Percentiles rank a stretch among this genome's conserved stretches.
phyloP scores from a whole-genome alignment of 2,113 vertebrate species.

The Opisthocomus hoazin region DNA sequence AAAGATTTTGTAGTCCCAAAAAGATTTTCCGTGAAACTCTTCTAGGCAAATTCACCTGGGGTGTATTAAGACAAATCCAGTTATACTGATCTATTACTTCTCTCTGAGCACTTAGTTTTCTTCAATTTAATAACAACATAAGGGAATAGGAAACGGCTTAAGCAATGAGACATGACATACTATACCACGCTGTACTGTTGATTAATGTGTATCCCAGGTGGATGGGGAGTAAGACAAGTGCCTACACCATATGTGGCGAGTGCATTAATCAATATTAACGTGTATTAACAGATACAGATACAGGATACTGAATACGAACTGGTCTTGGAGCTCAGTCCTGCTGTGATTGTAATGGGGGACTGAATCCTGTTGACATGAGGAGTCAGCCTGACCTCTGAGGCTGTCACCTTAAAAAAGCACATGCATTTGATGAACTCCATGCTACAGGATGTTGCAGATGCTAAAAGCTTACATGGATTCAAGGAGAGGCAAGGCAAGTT shows the following conservation, averaged over 20 bases:
- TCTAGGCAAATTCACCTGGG: slow-evolving; percentile 33
- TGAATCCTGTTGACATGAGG: not conserved
- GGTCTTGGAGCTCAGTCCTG: not conserved
- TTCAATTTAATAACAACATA: slow-evolving; percentile 46
- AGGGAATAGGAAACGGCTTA: slow-evolving; percentile 52
- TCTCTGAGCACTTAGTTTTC: slow-evolving; percentile 37
- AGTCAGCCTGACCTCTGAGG: not conserved
- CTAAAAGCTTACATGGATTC: not conserved
- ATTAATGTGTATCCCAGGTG: slow-evolving; percentile 24
- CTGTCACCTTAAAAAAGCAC: not conserved
- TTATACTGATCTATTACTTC: slow-evolving; percentile 48
- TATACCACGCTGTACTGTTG: not conserved
- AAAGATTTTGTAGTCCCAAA: not conserved
- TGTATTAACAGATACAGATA: slow-evolving; percentile 9
- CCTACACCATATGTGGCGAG: not conserved
- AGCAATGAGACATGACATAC: slow-evolving; percentile 50
- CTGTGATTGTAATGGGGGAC: not conserved
- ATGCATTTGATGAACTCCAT: not conserved
- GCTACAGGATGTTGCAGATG: not conserved
- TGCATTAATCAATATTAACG: slow-evolving; percentile 31
- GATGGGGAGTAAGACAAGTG: slow-evolving; percentile 21
- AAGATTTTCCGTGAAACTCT: not conserved
- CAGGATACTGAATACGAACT: not conserved
- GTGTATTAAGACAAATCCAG: slow-evolving; percentile 59
- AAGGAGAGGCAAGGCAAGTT: not conserved